Base-by-base conservation (phyloP, 2,797 vertebrate species). In the Falco cherrug region DNA sequence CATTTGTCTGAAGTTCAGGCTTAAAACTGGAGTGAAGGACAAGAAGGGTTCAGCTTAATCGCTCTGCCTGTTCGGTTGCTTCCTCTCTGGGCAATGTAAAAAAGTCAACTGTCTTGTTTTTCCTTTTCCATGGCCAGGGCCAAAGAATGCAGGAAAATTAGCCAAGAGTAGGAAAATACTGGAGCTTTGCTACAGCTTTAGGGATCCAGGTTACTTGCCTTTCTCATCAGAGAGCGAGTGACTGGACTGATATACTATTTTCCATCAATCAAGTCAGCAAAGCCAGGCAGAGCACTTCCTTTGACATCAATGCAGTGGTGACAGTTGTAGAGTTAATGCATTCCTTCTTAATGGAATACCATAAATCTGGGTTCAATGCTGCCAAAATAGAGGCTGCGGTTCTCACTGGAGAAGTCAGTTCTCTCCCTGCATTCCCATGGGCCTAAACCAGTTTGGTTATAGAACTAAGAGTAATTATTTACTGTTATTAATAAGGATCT, bases 321-420 rank as follows among this genome's bases (percentile, higher is more conserved):
- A 88, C 95, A 94, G 94, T 94, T 97, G 84, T 78, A 97, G 94
- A 97, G 94, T 96, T 95, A 97, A 96, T 94, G 93, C 69, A 96
- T 97, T 98, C 97, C 90, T 95, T 75, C 91, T 90, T 95, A 97
- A 97, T 97, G 95, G 74, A 96, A 96, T 97, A 96, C 95, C 97
- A 93, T 97, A 97, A 97, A 97, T 97, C 93, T 97, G 89, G 83
- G 90, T 84, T 97, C 95, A 91, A 75, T 88, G 82, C 95, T 95
- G 95, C 93, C 92, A 93, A 96, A 82, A 87, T 91, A 86, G 79
- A 81, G 76, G 90, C 89, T 96, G 74, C 73, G 61, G 63, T 64
- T 93, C 78, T 94, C 93, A 54, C 84, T 87, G 84, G 67, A 93
- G 79, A 95, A 97, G 77, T 92, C 63, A 53, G 74, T 87, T 90